Conservation (phyloP, 2,888 invertebrate genomes). For the Drosophila putrida region DNA sequence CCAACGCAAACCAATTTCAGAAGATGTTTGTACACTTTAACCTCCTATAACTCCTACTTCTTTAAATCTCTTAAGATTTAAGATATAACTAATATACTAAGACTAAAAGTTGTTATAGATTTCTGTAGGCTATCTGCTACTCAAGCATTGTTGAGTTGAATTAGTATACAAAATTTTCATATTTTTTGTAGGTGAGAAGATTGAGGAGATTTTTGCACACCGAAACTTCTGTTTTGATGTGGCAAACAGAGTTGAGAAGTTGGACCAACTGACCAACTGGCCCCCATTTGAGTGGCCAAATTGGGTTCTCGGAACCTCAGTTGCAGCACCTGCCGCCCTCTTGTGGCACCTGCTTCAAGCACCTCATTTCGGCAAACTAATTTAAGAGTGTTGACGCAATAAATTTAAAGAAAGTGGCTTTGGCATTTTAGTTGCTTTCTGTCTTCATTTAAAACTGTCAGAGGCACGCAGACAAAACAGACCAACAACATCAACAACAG, state of each 20-base stretch:
- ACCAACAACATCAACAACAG: slow-evolving; percentile 26
- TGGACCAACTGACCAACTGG: slow-evolving; percentile 47
- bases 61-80: too few species aligned
- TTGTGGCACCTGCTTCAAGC: slow-evolving; percentile 65
- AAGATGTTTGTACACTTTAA: too few species aligned
- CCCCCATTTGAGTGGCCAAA: slow-evolving; percentile 45
- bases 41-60: too few species aligned
- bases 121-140: background rate
- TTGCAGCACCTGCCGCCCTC: slow-evolving; percentile 40
- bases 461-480: slow-evolving; percentile 25
- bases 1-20: too few species aligned
- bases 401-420: slow-evolving; percentile 71
- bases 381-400: slow-evolving; percentile 71
- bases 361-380: slow-evolving; percentile 58
- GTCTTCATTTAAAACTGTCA: slow-evolving; percentile 23
- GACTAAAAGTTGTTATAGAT: background rate
- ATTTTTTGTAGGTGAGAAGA: slow-evolving; percentile 12
- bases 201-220: slow-evolving; percentile 29
- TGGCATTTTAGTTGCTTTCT: slow-evolving; percentile 60
- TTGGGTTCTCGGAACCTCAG: slow-evolving; percentile 26
- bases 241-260: slow-evolving; percentile 11
- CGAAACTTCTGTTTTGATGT: slow-evolving; percentile 20
- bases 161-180: background rate
- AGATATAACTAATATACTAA: background rate
- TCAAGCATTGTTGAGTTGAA: background rate